Percentiles rank a stretch among this genome's conserved stretches.
These are phyloP conservation scores for Platichthys flesus DNA, from an alignment of 2,113 vertebrate genomes.

Conservation along the genomic window DNA sequence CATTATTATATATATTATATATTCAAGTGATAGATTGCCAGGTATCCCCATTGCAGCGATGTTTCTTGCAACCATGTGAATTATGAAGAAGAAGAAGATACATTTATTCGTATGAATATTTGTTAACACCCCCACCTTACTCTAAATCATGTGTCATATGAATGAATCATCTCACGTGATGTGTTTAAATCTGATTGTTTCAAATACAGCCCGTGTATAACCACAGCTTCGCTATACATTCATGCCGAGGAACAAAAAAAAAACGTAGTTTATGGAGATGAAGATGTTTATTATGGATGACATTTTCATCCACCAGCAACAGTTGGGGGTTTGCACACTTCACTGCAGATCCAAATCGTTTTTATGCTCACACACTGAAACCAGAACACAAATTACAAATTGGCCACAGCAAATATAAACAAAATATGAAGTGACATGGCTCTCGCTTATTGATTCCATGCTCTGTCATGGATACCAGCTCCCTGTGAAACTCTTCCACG, in stretches of 20 bases:
- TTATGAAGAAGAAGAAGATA: too few relatives aligned
- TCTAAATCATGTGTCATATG: too few relatives aligned
- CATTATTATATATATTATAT: too few relatives aligned
- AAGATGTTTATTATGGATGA: conserved; percentile 55
- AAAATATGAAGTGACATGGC: conserved; percentile 58
- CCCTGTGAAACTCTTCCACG: conserved; percentile 28
- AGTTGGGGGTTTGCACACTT: conserved; percentile 53
- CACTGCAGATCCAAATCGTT: conserved; percentile 56
- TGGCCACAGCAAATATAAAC: conserved; percentile 59
- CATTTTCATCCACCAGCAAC: conserved; percentile 60
- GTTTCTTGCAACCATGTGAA: too few relatives aligned
- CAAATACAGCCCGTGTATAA: background rate
- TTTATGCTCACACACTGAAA: conserved; percentile 60
- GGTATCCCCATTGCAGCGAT: too few relatives aligned
- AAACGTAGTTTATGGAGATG: conserved; percentile 18
- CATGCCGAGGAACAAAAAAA: background rate
- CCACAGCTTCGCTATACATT: conserved; percentile 4
- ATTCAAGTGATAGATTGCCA: too few relatives aligned
- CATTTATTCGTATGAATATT: too few relatives aligned
- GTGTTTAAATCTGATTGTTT: background rate
- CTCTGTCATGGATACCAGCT: conserved; percentile 63
- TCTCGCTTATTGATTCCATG: conserved; percentile 60
- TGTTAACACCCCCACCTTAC: too few relatives aligned
- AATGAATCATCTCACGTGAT: too few relatives aligned
- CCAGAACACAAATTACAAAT: conserved; percentile 65